These are phyloP conservation scores for Stomorhina lunata DNA, from an alignment of 2,888 invertebrate species.

Conservation along the genomic window DNA sequence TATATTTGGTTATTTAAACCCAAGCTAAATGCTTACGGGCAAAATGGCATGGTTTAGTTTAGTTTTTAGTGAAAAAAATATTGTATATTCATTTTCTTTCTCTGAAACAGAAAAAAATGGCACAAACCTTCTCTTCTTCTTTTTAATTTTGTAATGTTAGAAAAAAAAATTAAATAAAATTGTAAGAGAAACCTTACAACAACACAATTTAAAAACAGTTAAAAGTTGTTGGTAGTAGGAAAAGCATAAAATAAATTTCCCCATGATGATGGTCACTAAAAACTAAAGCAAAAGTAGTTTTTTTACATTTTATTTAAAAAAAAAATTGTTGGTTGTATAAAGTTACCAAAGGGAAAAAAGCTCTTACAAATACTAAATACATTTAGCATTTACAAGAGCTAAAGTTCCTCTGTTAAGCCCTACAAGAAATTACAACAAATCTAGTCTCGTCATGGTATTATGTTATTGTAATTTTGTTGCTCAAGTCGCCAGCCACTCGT, in stretches of 20 bases:
- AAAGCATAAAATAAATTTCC: slow-evolving; percentile 44
- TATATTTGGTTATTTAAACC: slow-evolving; percentile 59
- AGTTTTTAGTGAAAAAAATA: slow-evolving; percentile 35
- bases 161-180: neutral
- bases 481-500: slow-evolving; percentile 28
- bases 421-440: slow-evolving; percentile 18
- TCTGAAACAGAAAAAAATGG: slow-evolving; percentile 13
- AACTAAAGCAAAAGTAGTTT: neutral
- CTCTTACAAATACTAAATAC: neutral
- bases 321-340: neutral
- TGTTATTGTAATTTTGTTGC: slow-evolving; percentile 28
- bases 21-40: slow-evolving; percentile 39
- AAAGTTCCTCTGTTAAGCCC: slow-evolving; percentile 19
- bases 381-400: neutral
- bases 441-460: slow-evolving; percentile 40
- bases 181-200: slow-evolving; percentile 61
- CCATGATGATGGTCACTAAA: slow-evolving; percentile 46
- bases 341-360: slow-evolving; percentile 33
- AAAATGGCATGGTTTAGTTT: slow-evolving; percentile 58
- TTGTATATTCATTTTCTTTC: slow-evolving; percentile 8
- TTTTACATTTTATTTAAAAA: no score
- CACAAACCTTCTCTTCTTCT: slow-evolving; percentile 22
- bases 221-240: slow-evolving; percentile 15
- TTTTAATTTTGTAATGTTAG: slow-evolving; percentile 5
- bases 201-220: slow-evolving; percentile 33